Base-by-base conservation (phyloP, 2,888 invertebrate genomes). In the Cephonodes hylas region DNA sequence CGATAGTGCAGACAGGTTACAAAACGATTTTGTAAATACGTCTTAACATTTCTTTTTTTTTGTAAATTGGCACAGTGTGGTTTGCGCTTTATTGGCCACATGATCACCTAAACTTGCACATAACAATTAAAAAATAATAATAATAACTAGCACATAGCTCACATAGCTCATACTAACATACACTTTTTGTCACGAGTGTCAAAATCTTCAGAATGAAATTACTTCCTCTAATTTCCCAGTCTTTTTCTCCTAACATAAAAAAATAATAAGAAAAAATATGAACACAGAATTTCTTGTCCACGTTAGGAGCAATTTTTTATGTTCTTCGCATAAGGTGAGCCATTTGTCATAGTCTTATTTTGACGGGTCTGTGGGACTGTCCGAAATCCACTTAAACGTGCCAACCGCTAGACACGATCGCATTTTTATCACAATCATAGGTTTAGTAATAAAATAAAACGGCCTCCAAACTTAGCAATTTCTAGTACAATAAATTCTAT, bases 261-360 rank as follows among this genome's bases (percentile, higher is more conserved):
- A 38, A 45, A 27, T 38, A n/a, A n/a, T n/a, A n/a, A n/a, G n/a
- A n/a, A n/a, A 13, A 25, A 42, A 42, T 13, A 18, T 25, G 10
- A 58, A 1, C 23, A 15, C 38, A 22, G 38, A 60, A 48, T 44
- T 27, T n/a, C 2, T 38, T 20, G n/a, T 34, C 23, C 22, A 48
- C 34, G 8, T 8, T 67, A 62, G 66, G 62, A 66, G n/a, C 65
- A 66, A 72, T 77, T 80, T 77, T 77, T 73, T 73, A 73, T 75
- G 75, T 72, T 74, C 71, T 69, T 71, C 68, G 69, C 74, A 73
- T 68, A 71, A 70, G 69, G 61, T 4, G 68, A 65, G 65, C 75
- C 75, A 80, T 83, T 81, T 83, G 78, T 81, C 82, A 79, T 78
- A 72, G 75, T 65, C 72, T 70, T 64, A 66, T 69, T 69, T 69